Evolutionary conservation across 1,140 invertebrate species (phyloP), one percentile per base, ranked within the genome.

Genomic region (Telenomus remus): DNA sequence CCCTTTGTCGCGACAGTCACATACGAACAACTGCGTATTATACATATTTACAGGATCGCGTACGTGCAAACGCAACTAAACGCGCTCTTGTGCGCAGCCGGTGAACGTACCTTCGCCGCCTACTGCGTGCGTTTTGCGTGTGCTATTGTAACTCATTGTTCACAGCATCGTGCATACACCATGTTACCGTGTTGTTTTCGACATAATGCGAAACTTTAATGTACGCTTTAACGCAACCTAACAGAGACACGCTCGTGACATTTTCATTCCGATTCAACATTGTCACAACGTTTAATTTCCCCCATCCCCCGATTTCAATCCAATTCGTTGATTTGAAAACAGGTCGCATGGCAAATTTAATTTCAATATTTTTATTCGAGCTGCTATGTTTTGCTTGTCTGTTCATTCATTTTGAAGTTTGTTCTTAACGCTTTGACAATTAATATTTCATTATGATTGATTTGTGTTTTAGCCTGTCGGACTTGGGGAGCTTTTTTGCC

Each of bases 1-100:
- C 71, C 71, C 39, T 68, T 68, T 60, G 63, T 63, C 55, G 61
- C 63, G 63, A 66, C 56, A 68, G 63, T 75, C 71, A 59, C 71
- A 42, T 75, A 47, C 43, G 71, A 27, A 27, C 57, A 50, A 46
- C 49, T 64, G 57, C 53, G 57, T 63, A 63, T 51, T 43, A 74
- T 75, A 75, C 63, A 68, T 75, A 75, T 69, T 75, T 75, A 75
- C 69, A 51, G 35, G 19, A 59, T 33, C 57, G 51, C 53, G 37
- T 60, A 51, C 61, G 60, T 60, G 61, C 55, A 42, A 57, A 51
- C 53, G 57, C 50, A 57, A 12, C 54, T 53, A 27, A 56, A 27
- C 19, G 19, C 19, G 27, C 34, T 59, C 54, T 55, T 55, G 44
- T 12, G 51, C 27, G 13, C 43, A 44, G 12, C 43, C 43, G 11